Base-by-base conservation (phyloP, 2,113 vertebrate genomes). In the Mesitornis unicolor region DNA sequence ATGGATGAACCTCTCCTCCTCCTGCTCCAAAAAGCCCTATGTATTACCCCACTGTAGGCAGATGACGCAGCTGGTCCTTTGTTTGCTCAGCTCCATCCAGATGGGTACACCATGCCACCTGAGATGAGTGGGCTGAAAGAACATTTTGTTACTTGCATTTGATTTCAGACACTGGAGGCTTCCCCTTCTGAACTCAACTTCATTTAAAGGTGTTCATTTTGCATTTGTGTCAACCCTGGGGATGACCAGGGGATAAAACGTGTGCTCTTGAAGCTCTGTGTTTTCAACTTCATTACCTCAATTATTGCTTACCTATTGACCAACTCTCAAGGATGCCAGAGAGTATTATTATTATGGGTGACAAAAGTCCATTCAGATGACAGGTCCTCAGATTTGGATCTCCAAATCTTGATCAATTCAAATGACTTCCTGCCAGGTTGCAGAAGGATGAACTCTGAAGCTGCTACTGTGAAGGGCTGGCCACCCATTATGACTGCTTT, bases 1-100 rank as follows among this genome's bases (percentile, higher is more conserved):
- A 97, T 97, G 95, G 95, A 97, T 97, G 93, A 97, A 90, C 67
- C 31, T 94, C 60, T 67, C 65, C 74, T 96, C 95, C 95, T 91
- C 51, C 91, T 87, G 67, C 88, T 92, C 94, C 71, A 70, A 81
- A 93, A 87, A 92, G 93, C 90, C 86, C 73, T 83, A 42, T 1
- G 4, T 59, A 81, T 71, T 96, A 87, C 76, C 90, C 81, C 1
- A n/a, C 73, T 64, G 19, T 16, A 80, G 82, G 50, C 86, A 94
- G 82, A 90, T 0, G 26, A 90, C 1, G 0, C 95, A 97, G 97
- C 94, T 97, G 97, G 75, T 70, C 92, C 79, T 97, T 97, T 95
- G 95, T 97, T 90, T 86, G 71, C 76, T 92, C 1, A 0, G 4
- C 60, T 78, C 43, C 69, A 70, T 89, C 80, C 93, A 94, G 88